Percentiles rank a stretch among this genome's conserved stretches.
Evolutionary conservation across 2,888 invertebrate species (phyloP).

Genomic region (Thyatira batis): DNA sequence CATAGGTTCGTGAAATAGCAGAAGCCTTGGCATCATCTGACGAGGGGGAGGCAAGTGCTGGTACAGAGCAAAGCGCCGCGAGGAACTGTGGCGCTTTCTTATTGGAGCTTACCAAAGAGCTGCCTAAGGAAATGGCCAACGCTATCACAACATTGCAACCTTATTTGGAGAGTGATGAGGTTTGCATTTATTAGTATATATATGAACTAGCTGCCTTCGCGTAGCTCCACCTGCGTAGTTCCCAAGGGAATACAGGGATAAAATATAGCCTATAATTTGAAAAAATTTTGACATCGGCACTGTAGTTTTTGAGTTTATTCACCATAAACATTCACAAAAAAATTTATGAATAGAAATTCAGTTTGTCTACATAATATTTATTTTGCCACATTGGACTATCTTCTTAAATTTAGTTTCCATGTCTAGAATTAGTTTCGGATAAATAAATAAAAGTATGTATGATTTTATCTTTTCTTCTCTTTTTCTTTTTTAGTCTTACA

Average conservation of each 20-base stretch:
- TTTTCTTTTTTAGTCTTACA: constrained; percentile 79
- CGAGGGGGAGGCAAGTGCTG: constrained; percentile 69
- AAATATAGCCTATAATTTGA: too few relatives aligned
- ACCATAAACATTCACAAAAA: too few relatives aligned
- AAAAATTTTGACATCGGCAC: too few relatives aligned
- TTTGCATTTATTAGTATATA: constrained; percentile 23
- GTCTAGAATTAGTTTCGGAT: too few relatives aligned
- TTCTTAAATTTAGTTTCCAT: too few relatives aligned
- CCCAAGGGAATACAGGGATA: too few relatives aligned
- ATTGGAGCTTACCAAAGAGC: constrained; percentile 84
- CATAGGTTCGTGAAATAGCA: constrained; percentile 85
- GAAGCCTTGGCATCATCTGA: constrained; percentile 83
- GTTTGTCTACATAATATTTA: too few relatives aligned
- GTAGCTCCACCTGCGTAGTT: too few relatives aligned
- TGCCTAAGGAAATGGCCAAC: constrained; percentile 83
- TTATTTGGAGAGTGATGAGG: constrained; percentile 83
- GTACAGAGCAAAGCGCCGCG: constrained; percentile 66
- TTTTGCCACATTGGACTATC: too few relatives aligned
- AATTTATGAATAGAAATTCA: too few relatives aligned
- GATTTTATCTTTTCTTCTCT: not conserved
- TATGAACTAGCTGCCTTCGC: not conserved
- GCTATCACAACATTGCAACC: constrained; percentile 83
- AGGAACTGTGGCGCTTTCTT: constrained; percentile 82
- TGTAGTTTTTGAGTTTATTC: too few relatives aligned
- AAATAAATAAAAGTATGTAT: too few relatives aligned